Base-by-base conservation (phyloP, 2,113 vertebrate genomes). In the Sigmodon hispidus region DNA sequence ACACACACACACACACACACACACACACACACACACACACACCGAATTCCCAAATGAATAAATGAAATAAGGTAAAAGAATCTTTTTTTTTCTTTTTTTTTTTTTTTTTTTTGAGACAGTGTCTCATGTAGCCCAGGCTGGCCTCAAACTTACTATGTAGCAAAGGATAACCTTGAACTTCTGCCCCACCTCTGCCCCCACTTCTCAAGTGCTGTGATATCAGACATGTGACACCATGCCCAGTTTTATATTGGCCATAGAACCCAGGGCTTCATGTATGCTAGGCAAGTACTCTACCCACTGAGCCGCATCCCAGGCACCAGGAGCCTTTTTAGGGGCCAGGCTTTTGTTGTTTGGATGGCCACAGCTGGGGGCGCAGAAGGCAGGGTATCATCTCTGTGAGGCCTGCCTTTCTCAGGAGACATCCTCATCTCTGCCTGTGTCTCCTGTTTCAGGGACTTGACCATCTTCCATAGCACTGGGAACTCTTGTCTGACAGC, bases 41-140 rank as follows among this genome's bases (percentile, higher is more conserved):
- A 57, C n/a, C n/a, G n/a, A n/a, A n/a, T n/a, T n/a, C n/a, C n/a
- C 52, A 24, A 61, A 26, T 29, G n/a, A 43, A 84, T 63, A 63
- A 63, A 84, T 48, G 40, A 65, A 63, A 45, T 31, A 83, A 26
- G 2, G 22, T n/a, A 40, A 59, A 57, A 59, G 24, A 80, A 55
- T 22, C 21, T n/a, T n/a, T 48, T 84, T 70, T 52, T 72, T 52
- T 22, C 21, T n/a, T n/a, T 48, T 84, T n/a, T n/a, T 48, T 84
- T n/a, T n/a, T 48, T 84, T n/a, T n/a, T 48, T 84, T 70, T 52
- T 72, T 52, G 85, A 87, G 50, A 72, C 19, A 84, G 80, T 55
- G 4, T 43, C 50, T 16, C 67, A 29, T 17, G 12, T 72, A 91
- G 34, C n/a, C 77, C 29, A 61, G 31, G 50, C 19, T 83, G 22